Evolutionary conservation across 2,113 vertebrate genomes (phyloP), one percentile per base, ranked within the genome.

Genomic region (Xiphophorus maculatus): DNA sequence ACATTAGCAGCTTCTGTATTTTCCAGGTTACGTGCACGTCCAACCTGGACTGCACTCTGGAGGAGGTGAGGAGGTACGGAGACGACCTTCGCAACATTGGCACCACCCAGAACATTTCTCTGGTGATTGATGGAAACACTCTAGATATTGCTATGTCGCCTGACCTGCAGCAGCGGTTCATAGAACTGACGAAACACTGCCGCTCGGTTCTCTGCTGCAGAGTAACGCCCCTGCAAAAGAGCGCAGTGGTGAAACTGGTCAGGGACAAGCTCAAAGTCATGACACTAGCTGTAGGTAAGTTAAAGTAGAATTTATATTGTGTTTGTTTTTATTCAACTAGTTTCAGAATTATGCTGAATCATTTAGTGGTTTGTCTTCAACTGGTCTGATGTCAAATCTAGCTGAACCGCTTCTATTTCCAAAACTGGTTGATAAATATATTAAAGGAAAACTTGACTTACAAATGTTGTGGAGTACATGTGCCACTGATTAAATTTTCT

Each of bases 221-320:
- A 29, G 94, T 90, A 62, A 98, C 97, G 0, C 97, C 98, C 0
- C 91, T 97, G 12, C 97, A 99, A 88, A 99, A 99, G 90, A 96
- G 96, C 81, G 84, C 80, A 79, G 94, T 98, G 30, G 96, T 97
- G 84, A 96, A 95, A 85, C 89, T 97, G 1, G 77, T 97, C 42
- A 93, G 94, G 29, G 93, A 95, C 42, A 94, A 93, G 66, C 86
- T 98, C 8, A 87, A 89, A 66, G 96, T 91, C 82, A 96, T 97
- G 96, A 97, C 97, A 3, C 95, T 98, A 0, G 95, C 97, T 0
- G 94, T 99, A 93, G 94, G 94, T 95, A 85, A 90, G 84, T 54
- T 12, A 28, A 42, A 42, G 22, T 67, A 5, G 15, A 32, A 29
- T 17, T 17, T 32, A 22, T 9, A 11, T 22, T 33, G 29, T 63